Evolutionary conservation across 2,797 vertebrate species (phyloP).

Genomic region (Pelobates cultripes): DNA sequence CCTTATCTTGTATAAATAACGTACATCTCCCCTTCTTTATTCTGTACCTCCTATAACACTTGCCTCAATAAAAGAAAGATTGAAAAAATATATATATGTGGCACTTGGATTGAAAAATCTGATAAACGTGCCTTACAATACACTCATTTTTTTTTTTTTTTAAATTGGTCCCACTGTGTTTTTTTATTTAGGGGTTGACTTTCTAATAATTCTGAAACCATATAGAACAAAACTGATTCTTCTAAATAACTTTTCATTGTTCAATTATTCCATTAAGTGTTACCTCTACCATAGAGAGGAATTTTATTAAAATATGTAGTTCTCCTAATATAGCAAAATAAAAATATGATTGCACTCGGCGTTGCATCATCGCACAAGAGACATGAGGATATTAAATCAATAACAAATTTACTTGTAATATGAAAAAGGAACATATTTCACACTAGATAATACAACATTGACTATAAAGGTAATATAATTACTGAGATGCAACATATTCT

Average conservation of each 20-base stretch:
- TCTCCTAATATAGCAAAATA: background rate
- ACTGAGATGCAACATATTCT: background rate
- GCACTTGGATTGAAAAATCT: too few relatives aligned
- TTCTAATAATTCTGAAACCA: background rate
- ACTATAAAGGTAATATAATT: conserved; percentile 1
- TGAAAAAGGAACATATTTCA: background rate
- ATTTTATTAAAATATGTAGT: conserved; percentile 11
- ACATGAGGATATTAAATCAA: conserved; percentile 17
- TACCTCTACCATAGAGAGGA: background rate
- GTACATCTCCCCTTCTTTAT: too few relatives aligned
- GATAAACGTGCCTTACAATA: background rate
- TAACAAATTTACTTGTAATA: conserved; percentile 25
- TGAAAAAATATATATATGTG: too few relatives aligned
- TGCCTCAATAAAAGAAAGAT: too few relatives aligned
- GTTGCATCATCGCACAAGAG: background rate
- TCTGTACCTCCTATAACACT: too few relatives aligned
- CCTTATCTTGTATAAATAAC: too few relatives aligned
- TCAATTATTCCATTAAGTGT: conserved; percentile 6
- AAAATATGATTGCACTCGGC: background rate
- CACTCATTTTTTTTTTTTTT: background rate
- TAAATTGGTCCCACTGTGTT: background rate
- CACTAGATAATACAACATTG: background rate
- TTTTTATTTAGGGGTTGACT: background rate
- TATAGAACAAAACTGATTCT: background rate
- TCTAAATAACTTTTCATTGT: background rate